phyloP scores from a whole-genome alignment of 2,113 vertebrate species.

The Hepsetus odoe region DNA sequence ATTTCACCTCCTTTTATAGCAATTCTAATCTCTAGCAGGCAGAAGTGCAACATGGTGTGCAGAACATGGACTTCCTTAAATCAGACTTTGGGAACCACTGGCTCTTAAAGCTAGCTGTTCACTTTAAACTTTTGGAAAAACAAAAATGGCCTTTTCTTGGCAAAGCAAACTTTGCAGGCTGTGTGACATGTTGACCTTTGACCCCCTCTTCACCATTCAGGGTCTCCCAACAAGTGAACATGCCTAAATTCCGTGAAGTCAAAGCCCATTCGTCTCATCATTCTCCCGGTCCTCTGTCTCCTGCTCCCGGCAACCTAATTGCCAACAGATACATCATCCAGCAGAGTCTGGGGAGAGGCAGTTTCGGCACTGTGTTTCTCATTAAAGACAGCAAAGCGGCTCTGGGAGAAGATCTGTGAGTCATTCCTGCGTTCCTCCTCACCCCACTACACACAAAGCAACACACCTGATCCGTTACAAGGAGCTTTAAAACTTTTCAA shows the following conservation, averaged over 20 bases:
- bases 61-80: not conserved
- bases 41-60: not conserved
- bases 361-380: constrained; percentile 84
- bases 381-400: constrained; percentile 81
- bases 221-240: constrained; percentile 42
- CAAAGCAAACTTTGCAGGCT: not conserved
- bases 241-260: constrained; percentile 82
- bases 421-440: constrained; percentile 43
- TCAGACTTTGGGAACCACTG: not conserved
- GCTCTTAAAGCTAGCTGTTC: no score
- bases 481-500: not conserved
- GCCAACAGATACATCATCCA: constrained; percentile 77
- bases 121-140: no score
- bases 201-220: not conserved
- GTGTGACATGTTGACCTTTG: not conserved
- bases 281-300: constrained; percentile 31
- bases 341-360: constrained; percentile 81
- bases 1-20: not conserved
- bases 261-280: constrained; percentile 47
- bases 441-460: not conserved
- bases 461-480: not conserved
- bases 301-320: constrained; percentile 61
- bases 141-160: no score
- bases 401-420: constrained; percentile 81
- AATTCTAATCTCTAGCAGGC: no score